Evolutionary conservation across 2,113 vertebrate genomes (phyloP).

Genomic region (Prochilodus magdalenae): DNA sequence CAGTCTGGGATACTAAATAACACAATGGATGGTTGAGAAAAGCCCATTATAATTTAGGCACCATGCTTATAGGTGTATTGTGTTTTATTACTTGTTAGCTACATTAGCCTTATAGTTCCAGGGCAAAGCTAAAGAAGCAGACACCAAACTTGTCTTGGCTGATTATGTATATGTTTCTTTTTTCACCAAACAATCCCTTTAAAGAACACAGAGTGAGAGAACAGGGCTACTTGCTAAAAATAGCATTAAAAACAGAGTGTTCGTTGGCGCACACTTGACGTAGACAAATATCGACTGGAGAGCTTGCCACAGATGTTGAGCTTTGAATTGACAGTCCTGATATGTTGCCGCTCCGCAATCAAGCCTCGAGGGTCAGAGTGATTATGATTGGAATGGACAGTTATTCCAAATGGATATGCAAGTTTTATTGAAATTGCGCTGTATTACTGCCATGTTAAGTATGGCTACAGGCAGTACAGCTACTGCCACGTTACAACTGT

Average conservation of each 20-base stretch:
- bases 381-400: conserved; percentile 43
- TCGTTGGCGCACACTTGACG: conserved; percentile 21
- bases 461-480: conserved; percentile 45
- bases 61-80: too few relatives aligned
- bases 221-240: conserved; percentile 6
- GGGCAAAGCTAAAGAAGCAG: not conserved
- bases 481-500: conserved; percentile 33
- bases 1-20: too few relatives aligned
- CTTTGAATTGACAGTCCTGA: conserved; percentile 45
- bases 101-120: not conserved
- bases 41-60: too few relatives aligned
- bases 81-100: too few relatives aligned
- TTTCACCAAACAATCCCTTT: not conserved
- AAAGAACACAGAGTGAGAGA: not conserved
- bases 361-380: conserved; percentile 29
- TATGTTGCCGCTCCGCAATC: conserved; percentile 17
- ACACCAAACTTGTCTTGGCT: not conserved
- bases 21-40: too few relatives aligned
- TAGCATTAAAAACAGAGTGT: not conserved
- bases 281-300: conserved; percentile 41
- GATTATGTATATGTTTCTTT: too few relatives aligned
- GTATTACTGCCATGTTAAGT: conserved; percentile 48
- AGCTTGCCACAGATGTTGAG: conserved; percentile 14
- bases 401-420: conserved; percentile 46
- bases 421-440: conserved; percentile 40